Conservation (phyloP, 2,888 invertebrate species). For the Drosophila parthenogenetica region DNA sequence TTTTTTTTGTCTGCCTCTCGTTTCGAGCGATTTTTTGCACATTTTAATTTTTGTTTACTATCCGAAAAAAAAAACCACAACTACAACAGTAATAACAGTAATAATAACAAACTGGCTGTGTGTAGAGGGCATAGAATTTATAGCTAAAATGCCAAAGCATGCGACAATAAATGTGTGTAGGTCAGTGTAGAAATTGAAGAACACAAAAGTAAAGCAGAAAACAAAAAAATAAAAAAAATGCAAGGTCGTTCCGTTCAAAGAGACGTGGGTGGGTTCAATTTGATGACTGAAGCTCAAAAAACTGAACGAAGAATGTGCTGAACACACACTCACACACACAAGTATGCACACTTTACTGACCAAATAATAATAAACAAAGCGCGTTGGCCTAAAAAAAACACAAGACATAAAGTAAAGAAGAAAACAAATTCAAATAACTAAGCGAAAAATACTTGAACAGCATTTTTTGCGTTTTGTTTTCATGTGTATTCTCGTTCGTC, state of each 20-base stretch:
- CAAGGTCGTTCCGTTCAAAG: constrained; percentile 50
- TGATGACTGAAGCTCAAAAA: constrained; percentile 28
- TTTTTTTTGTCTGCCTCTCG: constrained; percentile 17
- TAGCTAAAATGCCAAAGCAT: constrained; percentile 29
- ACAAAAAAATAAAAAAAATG: constrained; percentile 32
- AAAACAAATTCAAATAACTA: constrained; percentile 46
- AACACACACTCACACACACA: constrained; percentile 11
- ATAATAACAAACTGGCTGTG: constrained; percentile 11
- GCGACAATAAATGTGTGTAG: constrained; percentile 50
- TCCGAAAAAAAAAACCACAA: constrained; percentile 13
- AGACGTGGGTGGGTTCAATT: constrained; percentile 32
- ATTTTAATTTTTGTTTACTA: constrained; percentile 58
- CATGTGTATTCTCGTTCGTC: constrained; percentile 22
- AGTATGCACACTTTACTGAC: background rate
- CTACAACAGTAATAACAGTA: constrained; percentile 30
- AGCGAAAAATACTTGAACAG: constrained; percentile 34
- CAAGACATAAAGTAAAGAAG: constrained; percentile 8
- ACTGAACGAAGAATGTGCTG: constrained; percentile 34
- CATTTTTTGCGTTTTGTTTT: constrained; percentile 34
- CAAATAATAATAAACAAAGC: constrained; percentile 30
- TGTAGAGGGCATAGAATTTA: constrained; percentile 46
- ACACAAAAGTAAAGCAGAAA: constrained; percentile 11
- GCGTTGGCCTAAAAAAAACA: constrained; percentile 25
- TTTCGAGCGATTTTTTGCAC: constrained; percentile 34
- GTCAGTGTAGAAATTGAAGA: constrained; percentile 50